A percentile compares a stretch with the other conserved stretches of the same genome.
Conservation (phyloP, 2,888 invertebrate species). For the Lasioglossum calceatum region DNA sequence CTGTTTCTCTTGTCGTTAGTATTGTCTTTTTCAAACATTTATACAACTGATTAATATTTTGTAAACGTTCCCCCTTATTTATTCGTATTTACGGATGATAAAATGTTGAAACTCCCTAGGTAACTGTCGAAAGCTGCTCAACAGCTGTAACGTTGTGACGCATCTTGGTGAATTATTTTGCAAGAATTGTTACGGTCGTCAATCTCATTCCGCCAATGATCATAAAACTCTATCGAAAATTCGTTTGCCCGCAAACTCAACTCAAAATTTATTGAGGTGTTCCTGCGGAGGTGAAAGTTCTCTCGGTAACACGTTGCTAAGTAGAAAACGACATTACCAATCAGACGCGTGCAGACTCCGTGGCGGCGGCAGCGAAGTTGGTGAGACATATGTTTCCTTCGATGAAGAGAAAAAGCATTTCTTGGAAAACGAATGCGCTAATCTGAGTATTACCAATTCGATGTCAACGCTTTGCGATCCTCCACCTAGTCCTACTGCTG, state of each 20-base stretch:
- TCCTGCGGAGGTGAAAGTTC: slow-evolving; percentile 52
- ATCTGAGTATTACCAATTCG: slow-evolving; percentile 39
- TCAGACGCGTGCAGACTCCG: slow-evolving; percentile 65
- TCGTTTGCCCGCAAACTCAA: neutral
- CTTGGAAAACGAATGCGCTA: slow-evolving; percentile 45
- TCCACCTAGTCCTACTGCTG: slow-evolving; percentile 56
- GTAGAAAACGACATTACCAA: slow-evolving; percentile 29
- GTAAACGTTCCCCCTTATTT: neutral
- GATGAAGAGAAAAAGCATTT: slow-evolving; percentile 47
- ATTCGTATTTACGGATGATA: neutral
- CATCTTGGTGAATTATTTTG: slow-evolving; percentile 80
- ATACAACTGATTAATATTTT: neutral
- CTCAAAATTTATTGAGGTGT: slow-evolving; percentile 15
- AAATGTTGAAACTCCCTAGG: slow-evolving; percentile 67
- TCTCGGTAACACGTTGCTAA: slow-evolving; percentile 31
- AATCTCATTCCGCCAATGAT: slow-evolving; percentile 56
- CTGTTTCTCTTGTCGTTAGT: slow-evolving; percentile 84
- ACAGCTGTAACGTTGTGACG: slow-evolving; percentile 77
- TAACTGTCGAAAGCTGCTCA: slow-evolving; percentile 81
- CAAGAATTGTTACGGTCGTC: slow-evolving; percentile 76
- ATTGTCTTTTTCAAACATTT: neutral
- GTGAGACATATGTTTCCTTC: slow-evolving; percentile 34
- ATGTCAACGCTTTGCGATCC: slow-evolving; percentile 55
- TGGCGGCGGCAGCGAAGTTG: slow-evolving; percentile 66
- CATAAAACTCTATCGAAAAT: slow-evolving; percentile 34